Percentiles rank a stretch among this genome's conserved stretches.
These are phyloP conservation scores for Neomorphus geoffroyi DNA, from an alignment of 2,797 vertebrate species.

Conservation along the genomic window DNA sequence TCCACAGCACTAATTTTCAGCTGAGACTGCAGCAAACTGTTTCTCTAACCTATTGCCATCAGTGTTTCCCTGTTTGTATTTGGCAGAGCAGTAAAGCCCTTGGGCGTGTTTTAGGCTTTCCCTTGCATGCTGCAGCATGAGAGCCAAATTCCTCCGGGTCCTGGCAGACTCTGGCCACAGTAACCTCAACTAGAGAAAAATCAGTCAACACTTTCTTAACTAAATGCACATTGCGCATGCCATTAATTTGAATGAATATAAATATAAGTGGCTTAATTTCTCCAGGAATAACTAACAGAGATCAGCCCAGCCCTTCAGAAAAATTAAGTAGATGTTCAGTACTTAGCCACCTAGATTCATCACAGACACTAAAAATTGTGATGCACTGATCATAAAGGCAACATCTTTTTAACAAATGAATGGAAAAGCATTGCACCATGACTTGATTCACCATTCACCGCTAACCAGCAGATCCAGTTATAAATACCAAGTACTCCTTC, in stretches of 20 bases:
- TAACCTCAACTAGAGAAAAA: not conserved
- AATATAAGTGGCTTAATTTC: not conserved
- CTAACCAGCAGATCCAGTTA: not conserved
- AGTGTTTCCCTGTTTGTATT: not conserved
- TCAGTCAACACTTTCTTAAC: not conserved
- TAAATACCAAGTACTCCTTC: not conserved
- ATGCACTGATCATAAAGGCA: not conserved
- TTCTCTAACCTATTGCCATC: not conserved
- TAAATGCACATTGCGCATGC: not conserved
- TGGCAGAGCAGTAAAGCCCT: not conserved
- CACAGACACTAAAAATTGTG: not conserved
- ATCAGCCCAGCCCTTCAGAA: not conserved
- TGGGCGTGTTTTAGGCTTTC: not conserved
- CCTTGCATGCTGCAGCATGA: not conserved
- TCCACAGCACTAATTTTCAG: not conserved
- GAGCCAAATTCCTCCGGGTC: not conserved
- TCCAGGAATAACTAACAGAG: not conserved
- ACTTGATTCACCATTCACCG: not conserved
- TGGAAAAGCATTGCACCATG: rapidly evolving
- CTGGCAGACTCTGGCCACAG: not conserved
- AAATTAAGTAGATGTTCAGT: not conserved
- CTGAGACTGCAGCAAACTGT: not conserved
- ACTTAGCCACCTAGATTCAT: not conserved
- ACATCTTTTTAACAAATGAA: not conserved
- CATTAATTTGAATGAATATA: not conserved